Conservation (phyloP, 2,113 vertebrate species). For the Tragulus kanchil region DNA sequence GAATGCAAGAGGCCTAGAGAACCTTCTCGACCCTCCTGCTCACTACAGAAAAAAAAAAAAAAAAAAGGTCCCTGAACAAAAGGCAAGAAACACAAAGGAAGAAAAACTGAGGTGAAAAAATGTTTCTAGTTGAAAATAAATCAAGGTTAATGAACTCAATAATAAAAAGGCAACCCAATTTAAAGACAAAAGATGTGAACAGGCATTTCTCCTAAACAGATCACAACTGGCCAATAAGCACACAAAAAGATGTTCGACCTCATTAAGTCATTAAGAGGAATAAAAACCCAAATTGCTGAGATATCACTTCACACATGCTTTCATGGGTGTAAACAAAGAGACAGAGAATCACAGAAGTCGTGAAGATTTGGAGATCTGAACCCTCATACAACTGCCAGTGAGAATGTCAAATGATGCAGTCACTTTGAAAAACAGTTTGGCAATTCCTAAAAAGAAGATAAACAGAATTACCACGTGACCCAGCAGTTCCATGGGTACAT, state of each 20-base stretch:
- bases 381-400: background rate
- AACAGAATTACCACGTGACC: background rate
- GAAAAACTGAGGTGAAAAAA: background rate
- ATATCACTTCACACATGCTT: background rate
- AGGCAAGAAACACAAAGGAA: background rate
- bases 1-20: background rate
- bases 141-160: slow-evolving; percentile 4
- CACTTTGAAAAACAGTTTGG: background rate
- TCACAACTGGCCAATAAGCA: background rate
- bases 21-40: background rate
- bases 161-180: background rate
- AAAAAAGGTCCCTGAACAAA: background rate
- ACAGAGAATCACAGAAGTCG: background rate
- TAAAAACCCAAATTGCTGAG: background rate
- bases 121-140: background rate
- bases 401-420: background rate
- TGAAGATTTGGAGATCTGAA: background rate
- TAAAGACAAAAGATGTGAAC: background rate
- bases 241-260: background rate
- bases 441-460: background rate
- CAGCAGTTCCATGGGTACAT: background rate
- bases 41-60: background rate
- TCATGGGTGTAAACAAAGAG: background rate
- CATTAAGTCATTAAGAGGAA: background rate
- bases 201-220: background rate